Conservation (phyloP, 2,888 invertebrate species). For the Xanthostigma xanthostigma region DNA sequence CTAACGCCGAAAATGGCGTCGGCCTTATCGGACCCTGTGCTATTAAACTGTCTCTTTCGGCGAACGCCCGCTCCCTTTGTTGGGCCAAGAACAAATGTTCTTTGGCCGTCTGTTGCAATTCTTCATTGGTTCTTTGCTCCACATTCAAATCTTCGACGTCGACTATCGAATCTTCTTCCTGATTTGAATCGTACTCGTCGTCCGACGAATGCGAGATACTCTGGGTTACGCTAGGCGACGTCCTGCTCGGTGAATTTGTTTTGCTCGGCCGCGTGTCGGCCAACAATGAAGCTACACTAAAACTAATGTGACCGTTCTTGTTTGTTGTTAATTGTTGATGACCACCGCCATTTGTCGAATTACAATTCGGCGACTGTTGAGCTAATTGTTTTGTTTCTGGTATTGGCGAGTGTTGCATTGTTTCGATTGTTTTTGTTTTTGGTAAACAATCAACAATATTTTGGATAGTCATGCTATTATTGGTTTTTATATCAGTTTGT, state of each 20-base stretch:
- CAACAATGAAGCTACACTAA: conserved; percentile 78
- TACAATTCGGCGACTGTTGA: conserved; percentile 14
- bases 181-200: conserved; percentile 54
- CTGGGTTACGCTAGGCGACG: conserved; percentile 34
- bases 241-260: conserved; percentile 27
- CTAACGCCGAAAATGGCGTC: conserved; percentile 59
- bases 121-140: conserved; percentile 26
- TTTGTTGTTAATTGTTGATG: conserved; percentile 18
- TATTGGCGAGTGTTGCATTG: conserved; percentile 24
- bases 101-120: conserved; percentile 5
- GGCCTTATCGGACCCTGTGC: conserved; percentile 53
- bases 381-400: conserved; percentile 30
- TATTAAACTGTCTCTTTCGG: conserved; percentile 16
- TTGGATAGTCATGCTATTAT: conserved; percentile 50
- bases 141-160: conserved; percentile 66
- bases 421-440: conserved; percentile 18
- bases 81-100: conserved; percentile 11
- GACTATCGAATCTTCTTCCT: conserved; percentile 51
- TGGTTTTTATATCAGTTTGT: conserved; percentile 34
- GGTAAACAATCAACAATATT: conserved; percentile 28
- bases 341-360: conserved; percentile 10
- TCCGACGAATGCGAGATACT: conserved; percentile 41
- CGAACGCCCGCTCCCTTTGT: conserved; percentile 18
- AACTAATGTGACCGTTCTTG: conserved; percentile 56
- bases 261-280: conserved; percentile 58